These are phyloP conservation scores for Pogonocichla stellata DNA, from an alignment of 2,113 vertebrate species.

Conservation along the genomic window DNA sequence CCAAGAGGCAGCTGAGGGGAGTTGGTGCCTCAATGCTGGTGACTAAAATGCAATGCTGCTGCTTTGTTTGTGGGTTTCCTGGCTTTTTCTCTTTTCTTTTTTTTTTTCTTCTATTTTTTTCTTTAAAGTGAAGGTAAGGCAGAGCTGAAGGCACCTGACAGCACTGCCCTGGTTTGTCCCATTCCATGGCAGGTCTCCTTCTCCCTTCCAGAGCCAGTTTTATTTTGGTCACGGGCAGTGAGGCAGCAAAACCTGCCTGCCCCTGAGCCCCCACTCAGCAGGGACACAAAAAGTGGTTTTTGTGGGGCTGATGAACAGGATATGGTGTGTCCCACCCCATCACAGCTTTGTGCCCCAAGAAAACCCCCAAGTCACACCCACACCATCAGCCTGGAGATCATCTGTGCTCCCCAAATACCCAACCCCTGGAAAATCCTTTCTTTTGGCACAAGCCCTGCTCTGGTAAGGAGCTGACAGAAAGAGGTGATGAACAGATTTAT, in stretches of 20 bases:
- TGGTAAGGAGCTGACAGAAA: neutral
- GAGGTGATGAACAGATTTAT: neutral
- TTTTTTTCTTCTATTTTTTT: neutral
- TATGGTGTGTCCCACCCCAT: neutral
- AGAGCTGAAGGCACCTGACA: neutral
- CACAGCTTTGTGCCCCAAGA: neutral
- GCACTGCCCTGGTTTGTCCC: neutral
- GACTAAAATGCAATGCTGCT: neutral
- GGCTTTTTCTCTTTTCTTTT: accelerated
- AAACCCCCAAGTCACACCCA: neutral
- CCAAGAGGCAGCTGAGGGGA: neutral
- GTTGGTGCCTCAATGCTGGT: accelerated
- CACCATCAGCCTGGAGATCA: accelerated
- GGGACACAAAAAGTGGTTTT: accelerated
- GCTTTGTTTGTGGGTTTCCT: neutral
- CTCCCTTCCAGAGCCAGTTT: neutral
- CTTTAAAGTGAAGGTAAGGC: neutral
- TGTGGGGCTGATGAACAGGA: neutral
- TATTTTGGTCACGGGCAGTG: neutral
- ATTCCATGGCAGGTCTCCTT: neutral
- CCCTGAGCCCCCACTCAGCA: neutral
- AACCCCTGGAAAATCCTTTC: neutral
- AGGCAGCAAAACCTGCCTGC: neutral
- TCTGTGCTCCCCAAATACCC: neutral
- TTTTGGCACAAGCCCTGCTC: neutral